phyloP scores from a whole-genome alignment of 2,113 vertebrate species.

The Seriola quinqueradiata region DNA sequence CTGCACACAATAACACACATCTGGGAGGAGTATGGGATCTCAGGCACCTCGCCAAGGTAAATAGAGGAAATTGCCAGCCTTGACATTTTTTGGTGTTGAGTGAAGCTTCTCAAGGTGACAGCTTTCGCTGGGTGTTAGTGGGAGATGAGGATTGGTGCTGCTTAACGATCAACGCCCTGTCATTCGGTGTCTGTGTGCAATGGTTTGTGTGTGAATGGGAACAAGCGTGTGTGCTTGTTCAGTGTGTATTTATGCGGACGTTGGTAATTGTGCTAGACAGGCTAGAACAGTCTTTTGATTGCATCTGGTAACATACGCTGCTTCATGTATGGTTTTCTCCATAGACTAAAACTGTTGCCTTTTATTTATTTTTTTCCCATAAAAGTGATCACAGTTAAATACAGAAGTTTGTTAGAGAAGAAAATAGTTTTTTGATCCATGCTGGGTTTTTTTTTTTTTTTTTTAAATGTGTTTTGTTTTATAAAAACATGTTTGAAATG shows the following conservation, averaged over 20 bases:
- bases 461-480: not conserved
- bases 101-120: slow-evolving; percentile 68
- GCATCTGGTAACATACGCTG: not conserved
- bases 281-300: not conserved
- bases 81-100: slow-evolving; percentile 61
- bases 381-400: not conserved
- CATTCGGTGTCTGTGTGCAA: slow-evolving; percentile 12
- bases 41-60: slow-evolving; percentile 67
- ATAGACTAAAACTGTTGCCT: not conserved
- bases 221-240: slow-evolving; percentile 4
- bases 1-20: slow-evolving; percentile 19
- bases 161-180: slow-evolving; percentile 61
- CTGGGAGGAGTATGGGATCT: slow-evolving; percentile 60
- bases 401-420: not conserved
- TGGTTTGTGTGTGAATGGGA: not conserved
- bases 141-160: slow-evolving; percentile 37
- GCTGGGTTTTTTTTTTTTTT: not conserved
- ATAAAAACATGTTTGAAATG: not conserved
- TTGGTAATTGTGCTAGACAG: not conserved
- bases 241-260: slow-evolving; percentile 8
- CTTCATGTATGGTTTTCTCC: slow-evolving; percentile 2
- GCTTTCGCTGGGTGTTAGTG: slow-evolving; percentile 57
- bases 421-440: not conserved
- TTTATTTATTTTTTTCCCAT: not conserved
- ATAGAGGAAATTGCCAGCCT: slow-evolving; percentile 65